A percentile compares a stretch with the other conserved stretches of the same genome.
Conservation (phyloP, 2,113 vertebrate species). For the Pachypanchax playfairii region DNA sequence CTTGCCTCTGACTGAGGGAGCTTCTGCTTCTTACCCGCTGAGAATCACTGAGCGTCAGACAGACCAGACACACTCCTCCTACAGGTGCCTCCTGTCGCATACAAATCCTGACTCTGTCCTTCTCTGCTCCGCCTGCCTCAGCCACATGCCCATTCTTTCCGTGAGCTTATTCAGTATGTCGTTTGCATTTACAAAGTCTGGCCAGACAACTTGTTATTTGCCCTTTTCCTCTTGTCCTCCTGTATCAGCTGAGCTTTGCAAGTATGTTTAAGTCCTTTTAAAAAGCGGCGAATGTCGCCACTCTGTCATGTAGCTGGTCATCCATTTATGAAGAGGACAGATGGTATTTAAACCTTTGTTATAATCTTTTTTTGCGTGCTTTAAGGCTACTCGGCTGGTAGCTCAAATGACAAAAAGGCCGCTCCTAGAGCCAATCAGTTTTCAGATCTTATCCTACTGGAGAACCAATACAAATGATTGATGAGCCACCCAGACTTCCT, state of each 20-base stretch:
- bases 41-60: constrained; percentile 63
- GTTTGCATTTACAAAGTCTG: neutral
- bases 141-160: constrained; percentile 39
- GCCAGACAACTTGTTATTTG: neutral
- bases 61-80: constrained; percentile 60
- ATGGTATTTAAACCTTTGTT: neutral
- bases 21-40: constrained; percentile 42
- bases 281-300: neutral
- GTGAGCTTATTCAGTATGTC: no score
- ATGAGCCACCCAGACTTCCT: no score
- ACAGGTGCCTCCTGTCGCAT: constrained; percentile 59
- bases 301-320: neutral
- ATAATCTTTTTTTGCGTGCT: neutral
- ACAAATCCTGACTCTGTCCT: constrained; percentile 57
- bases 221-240: neutral
- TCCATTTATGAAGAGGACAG: neutral
- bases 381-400: no score
- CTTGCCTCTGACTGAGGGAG: constrained; percentile 55
- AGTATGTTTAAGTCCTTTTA: neutral
- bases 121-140: constrained; percentile 29
- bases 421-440: neutral
- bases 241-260: neutral
- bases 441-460: no score
- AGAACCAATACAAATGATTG: no score
- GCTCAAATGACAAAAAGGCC: no score